Percentiles rank a stretch among this genome's conserved stretches.
Conservation (phyloP, 1,140 invertebrate species). For the Temnothorax nylanderi region DNA sequence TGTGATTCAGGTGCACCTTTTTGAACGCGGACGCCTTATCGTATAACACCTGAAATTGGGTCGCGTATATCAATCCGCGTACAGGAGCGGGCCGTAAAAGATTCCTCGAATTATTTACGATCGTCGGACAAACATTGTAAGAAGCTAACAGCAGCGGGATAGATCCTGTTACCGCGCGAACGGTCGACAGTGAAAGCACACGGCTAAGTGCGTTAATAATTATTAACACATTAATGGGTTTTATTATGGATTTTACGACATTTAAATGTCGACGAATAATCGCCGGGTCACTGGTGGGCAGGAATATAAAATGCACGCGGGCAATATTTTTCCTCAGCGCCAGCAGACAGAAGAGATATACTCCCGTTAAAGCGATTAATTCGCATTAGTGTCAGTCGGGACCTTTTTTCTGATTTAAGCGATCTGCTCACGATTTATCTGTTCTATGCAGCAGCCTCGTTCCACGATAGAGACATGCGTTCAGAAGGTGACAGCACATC, state of each 20-base stretch:
- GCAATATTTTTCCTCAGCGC: background rate
- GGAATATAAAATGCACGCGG: background rate
- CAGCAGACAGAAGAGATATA: background rate
- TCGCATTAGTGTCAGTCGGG: slow-evolving; percentile 17
- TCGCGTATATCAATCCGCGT: slow-evolving; percentile 37
- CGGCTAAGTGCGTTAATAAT: background rate
- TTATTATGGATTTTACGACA: slow-evolving; percentile 16
- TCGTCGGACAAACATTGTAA: background rate
- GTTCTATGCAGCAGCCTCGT: slow-evolving; percentile 6
- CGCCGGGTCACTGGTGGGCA: background rate
- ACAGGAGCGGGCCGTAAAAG: background rate
- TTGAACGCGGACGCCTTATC: slow-evolving; percentile 53
- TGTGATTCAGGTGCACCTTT: slow-evolving; percentile 52
- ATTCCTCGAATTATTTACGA: slow-evolving; percentile 41
- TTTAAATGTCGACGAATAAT: slow-evolving; percentile 38
- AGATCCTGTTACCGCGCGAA: background rate
- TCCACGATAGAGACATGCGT: background rate
- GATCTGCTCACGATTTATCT: slow-evolving; percentile 17
- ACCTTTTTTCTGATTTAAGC: background rate
- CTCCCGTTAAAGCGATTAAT: slow-evolving; percentile 33
- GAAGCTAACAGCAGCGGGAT: background rate
- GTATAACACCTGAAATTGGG: slow-evolving; percentile 57
- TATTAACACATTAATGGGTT: slow-evolving; percentile 15
- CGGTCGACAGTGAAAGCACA: background rate
- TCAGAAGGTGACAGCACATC: background rate